These are phyloP conservation scores for Zaprionus lineosus DNA, from an alignment of 2,888 invertebrate species.

Conservation along the genomic window DNA sequence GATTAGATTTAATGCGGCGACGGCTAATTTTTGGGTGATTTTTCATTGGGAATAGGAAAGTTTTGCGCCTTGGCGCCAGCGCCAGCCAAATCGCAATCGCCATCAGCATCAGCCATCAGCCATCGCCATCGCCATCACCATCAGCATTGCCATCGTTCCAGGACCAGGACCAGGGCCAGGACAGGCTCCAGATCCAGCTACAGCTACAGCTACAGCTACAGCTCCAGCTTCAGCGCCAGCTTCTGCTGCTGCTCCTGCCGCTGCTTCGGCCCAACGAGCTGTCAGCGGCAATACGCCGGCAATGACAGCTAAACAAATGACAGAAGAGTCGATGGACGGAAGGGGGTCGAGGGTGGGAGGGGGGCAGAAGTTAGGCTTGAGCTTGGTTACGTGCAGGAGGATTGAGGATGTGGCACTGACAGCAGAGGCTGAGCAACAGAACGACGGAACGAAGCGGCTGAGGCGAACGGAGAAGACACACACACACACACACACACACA, in stretches of 20 bases:
- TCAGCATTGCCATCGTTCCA: neutral
- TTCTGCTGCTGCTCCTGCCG: too few species aligned
- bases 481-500: constrained; percentile 17
- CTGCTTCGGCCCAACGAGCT: constrained; percentile 42
- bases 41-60: constrained; percentile 55
- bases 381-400: too few species aligned
- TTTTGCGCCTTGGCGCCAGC: constrained; percentile 56
- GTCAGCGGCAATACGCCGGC: constrained; percentile 72
- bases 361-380: neutral
- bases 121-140: neutral
- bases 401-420: constrained; percentile 38
- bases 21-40: constrained; percentile 72
- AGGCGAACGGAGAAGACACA: constrained; percentile 25
- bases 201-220: too few species aligned
- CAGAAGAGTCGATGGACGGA: constrained; percentile 45
- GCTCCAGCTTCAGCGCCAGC: constrained; percentile 11
- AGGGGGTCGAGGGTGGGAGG: constrained; percentile 6
- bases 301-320: constrained; percentile 78
- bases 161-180: too few species aligned
- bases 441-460: constrained; percentile 15
- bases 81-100: constrained; percentile 8
- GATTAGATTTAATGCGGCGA: constrained; percentile 76
- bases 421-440: constrained; percentile 17
- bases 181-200: too few species aligned
- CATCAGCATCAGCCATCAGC: too few species aligned